Base-by-base conservation (phyloP, 1,140 invertebrate genomes). In the Aphelinus atriplicis region DNA sequence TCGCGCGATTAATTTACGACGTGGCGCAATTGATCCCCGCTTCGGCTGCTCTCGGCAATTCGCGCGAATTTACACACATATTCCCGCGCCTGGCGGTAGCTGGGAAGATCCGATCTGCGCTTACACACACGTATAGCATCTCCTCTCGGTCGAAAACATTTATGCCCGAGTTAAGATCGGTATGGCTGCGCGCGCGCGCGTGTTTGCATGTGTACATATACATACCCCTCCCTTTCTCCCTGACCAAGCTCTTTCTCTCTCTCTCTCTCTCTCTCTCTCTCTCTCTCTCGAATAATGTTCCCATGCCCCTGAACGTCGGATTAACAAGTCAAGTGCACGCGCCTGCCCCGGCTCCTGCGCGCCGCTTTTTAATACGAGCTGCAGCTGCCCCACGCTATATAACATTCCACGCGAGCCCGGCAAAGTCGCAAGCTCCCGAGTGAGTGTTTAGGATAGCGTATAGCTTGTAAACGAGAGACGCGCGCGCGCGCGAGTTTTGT, bases 311-410 rank as follows among this genome's bases (percentile, higher is more conserved):
- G 51, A 64, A 56, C 56, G 53, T 26, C 55, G 62, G 62, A 72
- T 72, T 72, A 57, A 65, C 71, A 65, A 72, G 71, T 72, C 61
- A 64, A 72, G 71, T 64, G 71, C 46, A 47, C 42, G 6, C 9
- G 43, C 4, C 26, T 10, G 57, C 57, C 51, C 51, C 51, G 9
- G 51, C 51, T 53, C 51, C 26, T 26, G 26, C 3, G 66, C 45
- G 7, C 7, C 57, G 3, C 6, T 42, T 7, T 51, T 65, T 51
- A 50, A 65, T 53, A 65, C 63, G 26, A 47, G 51, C 9, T 56
- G 7, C 7, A 53, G 43, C 26, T n/a, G 9, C 10, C 2, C n/a
- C 2, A 7, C 42, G 2, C 65, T 47, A 26, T 26, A 26, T 26
- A 26, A 26, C 26, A 26, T 26, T 26, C 26, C 26, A 26, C 26